A percentile compares a stretch with the other conserved stretches of the same genome.
phyloP scores from a whole-genome alignment of 2,797 vertebrate genomes.

The Enteromius treurensis region DNA sequence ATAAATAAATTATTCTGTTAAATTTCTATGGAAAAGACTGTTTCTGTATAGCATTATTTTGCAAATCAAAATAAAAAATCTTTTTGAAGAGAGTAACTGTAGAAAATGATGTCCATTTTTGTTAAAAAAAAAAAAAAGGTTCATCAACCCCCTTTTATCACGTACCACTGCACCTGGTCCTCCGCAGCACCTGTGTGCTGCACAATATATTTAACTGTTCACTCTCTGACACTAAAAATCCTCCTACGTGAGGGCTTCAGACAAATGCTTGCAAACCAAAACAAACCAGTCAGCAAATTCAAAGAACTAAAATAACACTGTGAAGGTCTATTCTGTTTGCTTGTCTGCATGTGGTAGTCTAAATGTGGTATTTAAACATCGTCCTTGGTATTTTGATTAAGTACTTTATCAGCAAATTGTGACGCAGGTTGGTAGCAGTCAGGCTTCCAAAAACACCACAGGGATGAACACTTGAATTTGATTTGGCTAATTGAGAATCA shows the following conservation, averaged over 20 bases:
- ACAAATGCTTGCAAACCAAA: slow-evolving; percentile 56
- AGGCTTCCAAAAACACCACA: slow-evolving; percentile 29
- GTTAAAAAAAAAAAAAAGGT: neutral
- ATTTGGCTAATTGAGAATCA: neutral
- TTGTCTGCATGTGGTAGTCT: slow-evolving; percentile 15
- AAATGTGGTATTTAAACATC: slow-evolving; percentile 38
- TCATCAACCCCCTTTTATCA: neutral
- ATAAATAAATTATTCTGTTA: neutral
- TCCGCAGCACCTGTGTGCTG: slow-evolving; percentile 5
- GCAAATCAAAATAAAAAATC: too few species aligned
- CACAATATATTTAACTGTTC: slow-evolving; percentile 19
- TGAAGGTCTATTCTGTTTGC: slow-evolving; percentile 40
- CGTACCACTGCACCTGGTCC: slow-evolving; percentile 1
- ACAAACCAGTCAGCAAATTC: slow-evolving; percentile 58
- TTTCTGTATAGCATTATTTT: neutral
- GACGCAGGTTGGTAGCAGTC: slow-evolving; percentile 13
- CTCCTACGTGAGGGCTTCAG: neutral
- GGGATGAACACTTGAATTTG: neutral
- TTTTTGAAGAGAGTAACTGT: too few species aligned
- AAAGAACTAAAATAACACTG: slow-evolving; percentile 62
- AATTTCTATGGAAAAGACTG: neutral
- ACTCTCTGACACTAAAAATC: neutral
- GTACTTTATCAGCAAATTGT: slow-evolving; percentile 56
- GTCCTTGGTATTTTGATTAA: slow-evolving; percentile 34
- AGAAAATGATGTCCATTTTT: neutral